These are phyloP conservation scores for Coptodon rendalli DNA, from an alignment of 2,113 vertebrate species.

Conservation along the genomic window DNA sequence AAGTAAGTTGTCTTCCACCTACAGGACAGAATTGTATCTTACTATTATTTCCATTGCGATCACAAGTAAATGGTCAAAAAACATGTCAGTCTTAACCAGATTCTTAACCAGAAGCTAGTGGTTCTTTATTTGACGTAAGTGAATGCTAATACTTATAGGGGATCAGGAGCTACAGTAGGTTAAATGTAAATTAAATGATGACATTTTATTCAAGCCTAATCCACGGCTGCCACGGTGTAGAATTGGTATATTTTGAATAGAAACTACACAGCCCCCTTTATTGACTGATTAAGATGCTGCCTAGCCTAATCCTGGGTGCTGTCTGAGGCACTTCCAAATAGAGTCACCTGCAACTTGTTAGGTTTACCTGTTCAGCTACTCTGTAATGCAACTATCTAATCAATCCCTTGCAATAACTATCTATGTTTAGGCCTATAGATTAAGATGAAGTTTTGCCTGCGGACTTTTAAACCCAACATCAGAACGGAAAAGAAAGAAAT, in stretches of 20 bases:
- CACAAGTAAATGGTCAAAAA: background rate
- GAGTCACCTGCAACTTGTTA: too few species aligned
- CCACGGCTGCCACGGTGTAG: background rate
- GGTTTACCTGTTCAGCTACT: too few species aligned
- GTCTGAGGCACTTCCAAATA: background rate
- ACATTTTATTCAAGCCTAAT: background rate
- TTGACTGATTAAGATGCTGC: background rate
- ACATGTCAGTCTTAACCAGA: background rate
- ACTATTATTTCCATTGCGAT: background rate
- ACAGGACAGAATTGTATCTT: background rate
- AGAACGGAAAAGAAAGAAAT: background rate
- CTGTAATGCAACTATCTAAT: too few species aligned
- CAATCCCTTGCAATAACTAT: too few species aligned
- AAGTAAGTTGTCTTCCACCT: rapidly evolving
- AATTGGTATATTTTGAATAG: background rate
- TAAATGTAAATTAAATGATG: background rate
- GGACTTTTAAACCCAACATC: too few species aligned
- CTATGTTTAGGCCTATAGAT: too few species aligned
- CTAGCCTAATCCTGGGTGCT: background rate
- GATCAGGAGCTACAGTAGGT: background rate
- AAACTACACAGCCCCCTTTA: background rate
- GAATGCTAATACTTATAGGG: background rate
- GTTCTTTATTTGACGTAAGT: background rate
- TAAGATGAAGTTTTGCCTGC: too few species aligned
- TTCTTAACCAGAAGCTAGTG: background rate